Evolutionary conservation across 2,888 invertebrate genomes (phyloP), one percentile per base, ranked within the genome.

Genomic region (Ethmia dodecea): DNA sequence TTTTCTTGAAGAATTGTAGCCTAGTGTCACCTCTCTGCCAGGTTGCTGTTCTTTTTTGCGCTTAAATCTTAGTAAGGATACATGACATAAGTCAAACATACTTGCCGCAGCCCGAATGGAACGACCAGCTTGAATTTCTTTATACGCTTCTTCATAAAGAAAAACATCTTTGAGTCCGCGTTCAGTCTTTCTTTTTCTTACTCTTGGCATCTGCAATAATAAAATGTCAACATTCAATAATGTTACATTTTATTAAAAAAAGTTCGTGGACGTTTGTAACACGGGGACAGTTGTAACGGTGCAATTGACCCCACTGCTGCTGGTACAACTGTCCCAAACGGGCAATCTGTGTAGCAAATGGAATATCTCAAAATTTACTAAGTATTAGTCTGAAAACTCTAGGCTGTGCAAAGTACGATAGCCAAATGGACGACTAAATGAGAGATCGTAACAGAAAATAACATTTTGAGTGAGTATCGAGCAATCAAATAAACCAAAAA

Each of bases 121-220:
- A 4, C 9, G 13, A 6, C 37, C 32, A 5, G 13, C 24, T 28
- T 4, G 9, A 2, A 32, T 22, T 31, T 37, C 37, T 25, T 37
- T 26, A 13, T 37, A 30, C 12, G 37, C 37, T 20, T 37, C 12
- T 24, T 18, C n/a, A 25, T 33, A 37, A 13, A 18, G 25, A n/a
- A 26, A 26, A 12, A 30, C 14, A 18, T 28, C 28, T 25, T 30
- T 35, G 2, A 18, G 11, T 5, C 30, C 30, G n/a, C 30, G 15
- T 2, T 26, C 26, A 20, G 34, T 34, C 13, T 24, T 29, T 22
- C 11, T 20, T 14, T 14, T 10, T 25, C 34, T 15, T 28, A 14
- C 22, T 22, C 20, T 13, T 5, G 31, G 31, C 31, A 31, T 24
- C 31, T 31, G 30, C 2, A 18, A 29, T 11, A 31, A n/a, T 13